phyloP scores from a whole-genome alignment of 2,888 invertebrate genomes.

The Isoperla grammatica region DNA sequence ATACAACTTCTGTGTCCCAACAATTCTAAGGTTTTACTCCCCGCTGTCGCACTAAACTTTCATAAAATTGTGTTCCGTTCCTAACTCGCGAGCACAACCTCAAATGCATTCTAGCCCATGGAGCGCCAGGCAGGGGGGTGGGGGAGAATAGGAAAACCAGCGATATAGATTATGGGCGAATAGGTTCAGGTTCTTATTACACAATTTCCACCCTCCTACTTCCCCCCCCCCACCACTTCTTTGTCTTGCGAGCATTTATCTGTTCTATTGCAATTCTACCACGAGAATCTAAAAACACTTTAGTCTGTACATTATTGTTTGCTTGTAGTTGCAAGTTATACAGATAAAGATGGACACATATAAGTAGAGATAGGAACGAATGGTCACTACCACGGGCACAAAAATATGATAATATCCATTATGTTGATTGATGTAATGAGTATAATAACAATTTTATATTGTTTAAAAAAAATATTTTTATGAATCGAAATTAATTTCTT shows the following conservation, averaged over 20 bases:
- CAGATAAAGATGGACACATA: no score
- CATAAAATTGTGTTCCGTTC: constrained; percentile 43
- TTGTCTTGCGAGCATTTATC: not conserved
- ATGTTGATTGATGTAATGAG: no score
- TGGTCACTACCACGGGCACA: no score
- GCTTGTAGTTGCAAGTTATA: no score
- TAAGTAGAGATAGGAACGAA: no score
- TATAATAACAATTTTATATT: no score
- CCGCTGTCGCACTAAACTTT: constrained; percentile 46
- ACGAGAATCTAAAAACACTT: no score
- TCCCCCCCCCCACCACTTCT: not conserved
- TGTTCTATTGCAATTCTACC: no score
- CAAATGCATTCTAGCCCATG: constrained; percentile 7
- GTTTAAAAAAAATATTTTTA: no score
- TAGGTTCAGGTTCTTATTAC: constrained; percentile 18
- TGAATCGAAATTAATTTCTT: no score
- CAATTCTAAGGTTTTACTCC: constrained; percentile 48
- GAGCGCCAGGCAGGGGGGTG: not conserved
- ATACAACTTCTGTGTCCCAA: constrained; percentile 46
- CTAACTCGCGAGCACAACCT: not conserved
- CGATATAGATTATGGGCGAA: constrained; percentile 19
- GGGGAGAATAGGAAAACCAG: not conserved
- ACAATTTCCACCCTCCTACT: constrained; percentile 11
- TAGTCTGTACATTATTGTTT: no score
- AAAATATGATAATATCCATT: no score